phyloP scores from a whole-genome alignment of 2,797 vertebrate species.

The Galago senegalensis region DNA sequence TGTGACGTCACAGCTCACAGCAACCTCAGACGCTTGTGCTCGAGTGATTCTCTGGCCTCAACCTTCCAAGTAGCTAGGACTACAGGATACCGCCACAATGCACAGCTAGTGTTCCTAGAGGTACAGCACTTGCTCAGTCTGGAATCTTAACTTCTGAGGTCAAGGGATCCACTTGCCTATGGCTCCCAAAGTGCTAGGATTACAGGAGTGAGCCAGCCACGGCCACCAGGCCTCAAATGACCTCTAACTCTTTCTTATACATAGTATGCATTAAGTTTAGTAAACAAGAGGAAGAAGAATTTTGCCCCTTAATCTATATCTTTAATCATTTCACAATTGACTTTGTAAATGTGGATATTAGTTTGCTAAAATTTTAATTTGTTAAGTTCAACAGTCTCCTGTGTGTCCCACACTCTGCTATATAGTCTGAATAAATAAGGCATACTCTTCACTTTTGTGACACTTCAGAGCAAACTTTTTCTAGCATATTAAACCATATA shows the following conservation, averaged over 20 bases:
- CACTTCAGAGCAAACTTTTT: not conserved
- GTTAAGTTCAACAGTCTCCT: not conserved
- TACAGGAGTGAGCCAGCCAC: too few relatives aligned
- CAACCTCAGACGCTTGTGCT: too few relatives aligned
- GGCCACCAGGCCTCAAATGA: too few relatives aligned
- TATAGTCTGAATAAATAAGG: not conserved
- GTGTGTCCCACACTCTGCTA: not conserved
- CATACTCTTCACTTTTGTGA: not conserved
- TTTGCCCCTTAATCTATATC: not conserved
- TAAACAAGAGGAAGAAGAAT: not conserved
- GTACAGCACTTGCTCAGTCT: too few relatives aligned
- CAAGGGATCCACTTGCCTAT: too few relatives aligned
- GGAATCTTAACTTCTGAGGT: too few relatives aligned
- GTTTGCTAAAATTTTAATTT: conserved; percentile 20
- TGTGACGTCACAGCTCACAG: too few relatives aligned
- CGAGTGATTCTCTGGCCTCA: too few relatives aligned
- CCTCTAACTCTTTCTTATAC: not conserved
- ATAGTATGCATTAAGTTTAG: not conserved
- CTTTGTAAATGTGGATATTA: not conserved
- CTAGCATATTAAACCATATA: not conserved
- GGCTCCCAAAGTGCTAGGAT: too few relatives aligned
- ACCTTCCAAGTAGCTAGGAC: too few relatives aligned
- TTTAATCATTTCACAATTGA: not conserved
- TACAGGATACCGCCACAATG: too few relatives aligned
- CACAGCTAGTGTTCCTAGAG: too few relatives aligned